A percentile compares a stretch with the other conserved stretches of the same genome.
Conservation (phyloP, 2,888 invertebrate species). For the Agonopterix alstromeriana region DNA sequence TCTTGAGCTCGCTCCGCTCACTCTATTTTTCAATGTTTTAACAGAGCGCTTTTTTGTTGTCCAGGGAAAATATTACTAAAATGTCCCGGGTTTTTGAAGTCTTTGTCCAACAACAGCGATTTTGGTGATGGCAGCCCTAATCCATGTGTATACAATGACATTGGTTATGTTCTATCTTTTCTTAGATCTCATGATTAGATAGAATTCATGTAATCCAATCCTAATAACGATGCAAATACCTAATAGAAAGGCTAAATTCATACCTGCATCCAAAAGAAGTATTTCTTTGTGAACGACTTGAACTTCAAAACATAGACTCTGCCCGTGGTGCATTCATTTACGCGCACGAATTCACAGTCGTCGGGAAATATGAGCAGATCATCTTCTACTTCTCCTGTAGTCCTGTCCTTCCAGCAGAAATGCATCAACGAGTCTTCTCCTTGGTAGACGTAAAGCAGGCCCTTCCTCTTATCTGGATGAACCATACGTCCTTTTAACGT, state of each 20-base stretch:
- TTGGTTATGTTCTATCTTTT: no score
- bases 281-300: constrained; percentile 93
- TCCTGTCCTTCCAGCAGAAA: constrained; percentile 99
- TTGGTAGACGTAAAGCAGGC: constrained; percentile 95
- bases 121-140: no score
- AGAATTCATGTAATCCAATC: no score
- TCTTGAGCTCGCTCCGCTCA: no score
- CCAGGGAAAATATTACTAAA: no score
- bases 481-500: constrained; percentile 95
- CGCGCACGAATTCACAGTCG: constrained; percentile 97
- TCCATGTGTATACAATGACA: no score
- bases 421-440: constrained; percentile 98
- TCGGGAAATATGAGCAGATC: constrained; percentile 99
- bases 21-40: no score
- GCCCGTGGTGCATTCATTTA: constrained; percentile 96
- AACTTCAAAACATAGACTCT: constrained; percentile 97
- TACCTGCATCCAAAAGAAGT: constrained; percentile 99
- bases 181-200: no score
- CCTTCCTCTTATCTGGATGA: constrained; percentile 96
- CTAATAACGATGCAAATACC: no score
- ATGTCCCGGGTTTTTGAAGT: no score
- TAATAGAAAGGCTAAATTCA: neutral
- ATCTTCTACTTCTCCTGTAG: constrained; percentile 94
- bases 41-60: no score
- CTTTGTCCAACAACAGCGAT: no score